phyloP scores from a whole-genome alignment of 2,113 vertebrate species.

The Antennarius striatus region DNA sequence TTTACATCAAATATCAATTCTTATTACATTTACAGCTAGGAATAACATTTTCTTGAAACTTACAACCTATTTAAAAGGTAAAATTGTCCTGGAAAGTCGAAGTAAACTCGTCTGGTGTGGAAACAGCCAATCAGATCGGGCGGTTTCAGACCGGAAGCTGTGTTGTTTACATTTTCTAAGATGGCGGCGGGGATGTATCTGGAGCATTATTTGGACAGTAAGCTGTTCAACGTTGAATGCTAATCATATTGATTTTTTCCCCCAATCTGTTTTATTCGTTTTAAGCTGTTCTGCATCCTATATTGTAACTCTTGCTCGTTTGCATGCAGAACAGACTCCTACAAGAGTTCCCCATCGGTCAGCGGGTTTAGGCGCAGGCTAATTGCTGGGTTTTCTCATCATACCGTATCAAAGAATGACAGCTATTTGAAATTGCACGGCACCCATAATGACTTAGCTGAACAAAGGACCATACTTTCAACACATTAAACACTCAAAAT shows the following conservation, averaged over 20 bases:
- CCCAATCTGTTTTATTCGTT: fast-evolving
- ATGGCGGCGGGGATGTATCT: slow-evolving; percentile 85
- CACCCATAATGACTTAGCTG: neutral
- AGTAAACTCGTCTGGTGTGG: no score
- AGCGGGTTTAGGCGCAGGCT: slow-evolving; percentile 52
- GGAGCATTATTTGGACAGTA: slow-evolving; percentile 85
- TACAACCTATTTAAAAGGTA: no score
- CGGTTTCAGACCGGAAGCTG: slow-evolving; percentile 66
- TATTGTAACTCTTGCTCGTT: fast-evolving
- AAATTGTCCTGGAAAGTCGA: no score
- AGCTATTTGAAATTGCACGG: neutral
- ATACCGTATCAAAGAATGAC: neutral
- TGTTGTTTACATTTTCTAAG: slow-evolving; percentile 80
- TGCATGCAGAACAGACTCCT: fast-evolving
- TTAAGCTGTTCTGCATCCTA: neutral
- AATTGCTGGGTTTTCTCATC: slow-evolving; percentile 55
- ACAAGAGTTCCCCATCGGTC: neutral
- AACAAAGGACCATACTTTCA: no score
- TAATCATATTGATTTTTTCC: fast-evolving
- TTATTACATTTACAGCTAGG: no score
- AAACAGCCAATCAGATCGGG: slow-evolving; percentile 40
- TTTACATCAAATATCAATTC: no score
- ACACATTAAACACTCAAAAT: neutral
- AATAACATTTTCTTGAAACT: no score
- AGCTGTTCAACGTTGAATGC: slow-evolving; percentile 31